phyloP scores from a whole-genome alignment of 2,797 vertebrate genomes.

The Esox lucius region DNA sequence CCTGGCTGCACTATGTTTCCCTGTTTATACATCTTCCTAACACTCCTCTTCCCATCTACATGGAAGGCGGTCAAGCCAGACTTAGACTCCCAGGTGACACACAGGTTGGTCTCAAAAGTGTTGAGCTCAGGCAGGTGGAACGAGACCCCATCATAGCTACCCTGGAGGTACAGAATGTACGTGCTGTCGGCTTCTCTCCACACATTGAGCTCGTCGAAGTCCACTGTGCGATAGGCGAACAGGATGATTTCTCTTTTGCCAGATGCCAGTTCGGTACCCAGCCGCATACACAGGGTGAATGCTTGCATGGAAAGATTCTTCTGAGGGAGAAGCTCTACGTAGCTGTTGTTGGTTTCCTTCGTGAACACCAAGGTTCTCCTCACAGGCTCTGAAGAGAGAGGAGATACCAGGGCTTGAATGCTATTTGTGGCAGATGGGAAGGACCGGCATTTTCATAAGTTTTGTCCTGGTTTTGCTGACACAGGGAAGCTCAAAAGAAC shows the following conservation, averaged over 20 bases:
- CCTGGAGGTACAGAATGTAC: constrained; percentile 21
- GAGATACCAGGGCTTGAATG: too few relatives aligned
- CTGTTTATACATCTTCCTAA: constrained; percentile 49
- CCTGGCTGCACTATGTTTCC: constrained; percentile 7
- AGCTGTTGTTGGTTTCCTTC: constrained; percentile 11
- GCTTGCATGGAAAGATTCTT: constrained; percentile 36
- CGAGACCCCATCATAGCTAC: neutral
- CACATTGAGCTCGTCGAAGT: constrained; percentile 48
- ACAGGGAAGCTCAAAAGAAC: too few relatives aligned
- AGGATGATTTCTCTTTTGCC: constrained; percentile 46
- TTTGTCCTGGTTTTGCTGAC: too few relatives aligned
- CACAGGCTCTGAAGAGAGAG: too few relatives aligned
- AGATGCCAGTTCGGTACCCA: constrained; percentile 49
- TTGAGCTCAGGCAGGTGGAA: constrained; percentile 43
- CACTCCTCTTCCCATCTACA: constrained; percentile 46
- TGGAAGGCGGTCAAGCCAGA: constrained; percentile 27
- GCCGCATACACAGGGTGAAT: constrained; percentile 62
- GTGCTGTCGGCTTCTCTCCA: constrained; percentile 46
- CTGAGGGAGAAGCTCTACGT: constrained; percentile 42
- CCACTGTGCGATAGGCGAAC: constrained; percentile 41
- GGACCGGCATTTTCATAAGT: too few relatives aligned
- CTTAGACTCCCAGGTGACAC: constrained; percentile 57
- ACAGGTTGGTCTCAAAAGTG: constrained; percentile 55
- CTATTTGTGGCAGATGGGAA: too few relatives aligned
- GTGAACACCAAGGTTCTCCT: constrained; percentile 46